phyloP scores from a whole-genome alignment of 2,888 invertebrate species.

The Melieria omissa region DNA sequence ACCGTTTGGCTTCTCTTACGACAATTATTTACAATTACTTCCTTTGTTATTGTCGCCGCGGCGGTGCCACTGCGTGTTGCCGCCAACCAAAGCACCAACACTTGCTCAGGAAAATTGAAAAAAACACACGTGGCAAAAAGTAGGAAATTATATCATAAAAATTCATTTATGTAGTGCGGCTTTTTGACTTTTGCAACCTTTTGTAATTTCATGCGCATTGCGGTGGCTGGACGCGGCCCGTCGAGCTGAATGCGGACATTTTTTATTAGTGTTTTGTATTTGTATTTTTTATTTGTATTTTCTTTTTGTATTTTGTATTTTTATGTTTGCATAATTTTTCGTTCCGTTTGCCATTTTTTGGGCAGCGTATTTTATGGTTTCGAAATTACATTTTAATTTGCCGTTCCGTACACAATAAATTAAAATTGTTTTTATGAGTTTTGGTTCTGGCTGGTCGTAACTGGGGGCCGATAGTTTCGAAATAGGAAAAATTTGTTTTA shows the following conservation, averaged over 20 bases:
- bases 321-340: too few relatives aligned
- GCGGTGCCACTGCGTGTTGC: background rate
- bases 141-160: constrained; percentile 14
- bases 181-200: constrained; percentile 18
- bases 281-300: too few relatives aligned
- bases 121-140: background rate
- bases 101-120: background rate
- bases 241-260: background rate
- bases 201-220: background rate
- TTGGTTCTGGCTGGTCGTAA: too few relatives aligned
- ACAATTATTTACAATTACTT: constrained; percentile 14
- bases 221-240: background rate
- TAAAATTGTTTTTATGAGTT: too few relatives aligned
- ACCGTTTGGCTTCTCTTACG: background rate
- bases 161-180: constrained; percentile 20
- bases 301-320: too few relatives aligned
- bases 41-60: background rate
- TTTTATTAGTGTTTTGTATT: too few relatives aligned
- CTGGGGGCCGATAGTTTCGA: too few relatives aligned
- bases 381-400: constrained; percentile 20
- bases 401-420: background rate
- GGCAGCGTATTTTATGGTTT: constrained; percentile 8
- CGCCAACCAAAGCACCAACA: background rate
- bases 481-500: too few relatives aligned
- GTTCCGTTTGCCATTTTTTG: background rate